These are phyloP conservation scores for Mesochorus sp. DNA, from an alignment of 2,888 invertebrate genomes.

Conservation along the genomic window DNA sequence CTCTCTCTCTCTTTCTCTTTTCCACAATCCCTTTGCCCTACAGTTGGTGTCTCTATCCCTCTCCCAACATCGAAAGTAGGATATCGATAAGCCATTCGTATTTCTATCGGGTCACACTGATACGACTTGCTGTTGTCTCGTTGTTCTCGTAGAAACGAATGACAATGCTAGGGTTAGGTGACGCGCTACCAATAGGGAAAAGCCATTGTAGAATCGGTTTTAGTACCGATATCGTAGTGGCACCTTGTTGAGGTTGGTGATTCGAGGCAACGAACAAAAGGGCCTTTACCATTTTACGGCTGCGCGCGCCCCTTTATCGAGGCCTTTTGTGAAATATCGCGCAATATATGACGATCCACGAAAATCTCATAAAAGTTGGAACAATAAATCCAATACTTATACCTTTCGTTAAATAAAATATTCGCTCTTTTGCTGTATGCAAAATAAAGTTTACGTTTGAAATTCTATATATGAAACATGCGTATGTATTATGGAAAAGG, in stretches of 20 bases:
- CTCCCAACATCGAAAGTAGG: constrained; percentile 56
- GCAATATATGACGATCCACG: neutral
- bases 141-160: constrained; percentile 57
- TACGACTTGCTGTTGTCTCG: constrained; percentile 23
- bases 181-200: constrained; percentile 58
- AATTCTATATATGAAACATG: constrained; percentile 9
- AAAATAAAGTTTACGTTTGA: constrained; percentile 11
- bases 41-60: constrained; percentile 15
- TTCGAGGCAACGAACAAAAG: constrained; percentile 57
- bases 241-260: neutral
- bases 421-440: neutral
- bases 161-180: constrained; percentile 69
- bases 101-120: constrained; percentile 64
- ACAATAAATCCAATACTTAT: neutral
- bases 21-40: constrained; percentile 22
- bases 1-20: neutral
- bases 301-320: constrained; percentile 45
- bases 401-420: neutral
- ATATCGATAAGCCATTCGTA: constrained; percentile 74
- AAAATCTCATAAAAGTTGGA: constrained; percentile 2
- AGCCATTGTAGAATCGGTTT: constrained; percentile 59
- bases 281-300: constrained; percentile 47
- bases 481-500: constrained; percentile 42
- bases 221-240: constrained; percentile 33
- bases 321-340: constrained; percentile 39